phyloP scores from a whole-genome alignment of 2,888 invertebrate genomes.

The Anarsia innoxiella region DNA sequence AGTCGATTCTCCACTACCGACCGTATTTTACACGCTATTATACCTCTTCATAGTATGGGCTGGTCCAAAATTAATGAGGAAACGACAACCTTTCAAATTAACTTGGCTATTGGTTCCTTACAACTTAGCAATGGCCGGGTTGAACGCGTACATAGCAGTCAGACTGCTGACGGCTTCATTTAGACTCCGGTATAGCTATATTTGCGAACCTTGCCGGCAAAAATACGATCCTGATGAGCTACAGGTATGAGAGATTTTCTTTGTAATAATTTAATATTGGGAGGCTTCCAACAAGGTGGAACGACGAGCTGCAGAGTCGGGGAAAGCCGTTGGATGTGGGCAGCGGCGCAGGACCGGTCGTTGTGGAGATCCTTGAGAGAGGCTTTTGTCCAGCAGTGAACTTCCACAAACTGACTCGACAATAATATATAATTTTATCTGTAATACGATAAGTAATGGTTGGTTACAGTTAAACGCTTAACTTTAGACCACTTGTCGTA shows the following conservation, averaged over 20 bases:
- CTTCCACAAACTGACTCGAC: too few relatives aligned
- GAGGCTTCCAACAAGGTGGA: too few relatives aligned
- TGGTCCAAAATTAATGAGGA: slow-evolving; percentile 88
- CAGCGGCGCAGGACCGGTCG: too few relatives aligned
- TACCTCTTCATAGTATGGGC: slow-evolving; percentile 86
- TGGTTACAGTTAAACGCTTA: too few relatives aligned
- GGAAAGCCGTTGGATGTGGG: too few relatives aligned
- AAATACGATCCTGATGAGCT: slow-evolving; percentile 86
- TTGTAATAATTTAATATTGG: too few relatives aligned
- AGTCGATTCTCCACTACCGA: slow-evolving; percentile 87
- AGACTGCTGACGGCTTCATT: slow-evolving; percentile 84
- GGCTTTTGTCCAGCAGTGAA: too few relatives aligned
- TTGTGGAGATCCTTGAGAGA: too few relatives aligned
- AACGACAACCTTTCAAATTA: slow-evolving; percentile 83
- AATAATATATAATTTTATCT: too few relatives aligned
- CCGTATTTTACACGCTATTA: slow-evolving; percentile 78
- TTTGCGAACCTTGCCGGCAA: slow-evolving; percentile 89
- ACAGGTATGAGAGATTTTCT: slow-evolving; percentile 76
- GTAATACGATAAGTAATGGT: too few relatives aligned
- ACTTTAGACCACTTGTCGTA: too few relatives aligned
- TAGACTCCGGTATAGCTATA: slow-evolving; percentile 85
- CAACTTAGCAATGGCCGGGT: slow-evolving; percentile 86
- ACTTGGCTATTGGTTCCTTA: slow-evolving; percentile 87
- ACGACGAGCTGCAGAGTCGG: too few relatives aligned
- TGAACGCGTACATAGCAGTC: slow-evolving; percentile 89